Evolutionary conservation across 2,888 invertebrate species (phyloP).

Genomic region (Parnassius glacialis): DNA sequence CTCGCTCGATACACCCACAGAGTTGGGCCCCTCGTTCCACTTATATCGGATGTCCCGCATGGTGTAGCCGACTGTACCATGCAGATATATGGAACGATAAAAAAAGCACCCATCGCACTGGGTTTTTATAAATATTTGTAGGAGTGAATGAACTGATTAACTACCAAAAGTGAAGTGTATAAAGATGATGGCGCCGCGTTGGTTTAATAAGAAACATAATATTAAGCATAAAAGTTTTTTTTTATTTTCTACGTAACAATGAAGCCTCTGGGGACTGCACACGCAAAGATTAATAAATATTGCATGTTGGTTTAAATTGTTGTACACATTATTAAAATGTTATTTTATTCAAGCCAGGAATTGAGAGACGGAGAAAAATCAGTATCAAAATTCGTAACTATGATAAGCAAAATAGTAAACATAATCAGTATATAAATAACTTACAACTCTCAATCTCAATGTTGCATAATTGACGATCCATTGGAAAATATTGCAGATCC

Average conservation of each 20-base stretch:
- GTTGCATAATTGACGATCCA: constrained; percentile 97
- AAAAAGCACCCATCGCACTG: constrained; percentile 78
- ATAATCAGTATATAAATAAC: constrained; percentile 65
- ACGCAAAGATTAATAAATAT: constrained; percentile 19
- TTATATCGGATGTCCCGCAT: constrained; percentile 98
- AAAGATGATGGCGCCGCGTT: constrained; percentile 37
- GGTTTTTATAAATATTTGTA: constrained; percentile 58
- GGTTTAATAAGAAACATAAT: constrained; percentile 32
- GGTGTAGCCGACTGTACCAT: constrained; percentile 95
- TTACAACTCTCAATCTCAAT: constrained; percentile 99
- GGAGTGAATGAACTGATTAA: constrained; percentile 43
- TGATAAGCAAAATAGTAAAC: constrained; percentile 20
- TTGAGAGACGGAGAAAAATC: constrained; percentile 20
- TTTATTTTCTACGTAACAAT: constrained; percentile 43
- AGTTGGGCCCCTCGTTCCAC: constrained; percentile 97
- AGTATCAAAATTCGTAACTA: constrained; percentile 16
- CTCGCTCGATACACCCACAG: constrained; percentile 97
- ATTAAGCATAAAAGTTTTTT: constrained; percentile 41
- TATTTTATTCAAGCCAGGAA: constrained; percentile 27
- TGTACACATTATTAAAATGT: constrained; percentile 12
- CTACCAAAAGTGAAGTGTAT: constrained; percentile 46
- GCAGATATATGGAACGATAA: constrained; percentile 75
- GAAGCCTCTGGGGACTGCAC: constrained; percentile 47
- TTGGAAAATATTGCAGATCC: constrained; percentile 97
- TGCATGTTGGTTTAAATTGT: constrained; percentile 6